Conservation (phyloP, 2,113 vertebrate genomes). For the Oriolus oriolus region DNA sequence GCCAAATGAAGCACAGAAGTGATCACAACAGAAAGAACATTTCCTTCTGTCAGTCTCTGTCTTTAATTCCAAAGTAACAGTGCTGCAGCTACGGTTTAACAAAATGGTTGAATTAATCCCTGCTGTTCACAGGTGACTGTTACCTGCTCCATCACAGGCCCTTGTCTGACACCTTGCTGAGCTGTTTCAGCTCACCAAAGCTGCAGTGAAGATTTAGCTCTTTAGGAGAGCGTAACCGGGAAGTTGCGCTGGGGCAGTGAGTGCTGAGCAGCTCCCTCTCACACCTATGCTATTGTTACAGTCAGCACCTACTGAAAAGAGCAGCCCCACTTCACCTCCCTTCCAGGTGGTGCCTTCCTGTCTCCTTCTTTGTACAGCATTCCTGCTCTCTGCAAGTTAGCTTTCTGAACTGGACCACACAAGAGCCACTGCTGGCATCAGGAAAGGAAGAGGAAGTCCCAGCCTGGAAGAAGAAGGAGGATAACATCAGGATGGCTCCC, state of each 20-base stretch:
- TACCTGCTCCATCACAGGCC: neutral
- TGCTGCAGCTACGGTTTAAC: neutral
- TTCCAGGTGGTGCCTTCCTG: slow-evolving; percentile 46
- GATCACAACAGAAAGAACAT: neutral
- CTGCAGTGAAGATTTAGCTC: neutral
- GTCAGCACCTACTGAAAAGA: neutral
- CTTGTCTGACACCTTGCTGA: neutral
- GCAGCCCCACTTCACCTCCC: slow-evolving; percentile 13
- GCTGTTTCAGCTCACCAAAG: neutral
- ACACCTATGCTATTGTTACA: neutral
- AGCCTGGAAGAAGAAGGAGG: slow-evolving; percentile 64
- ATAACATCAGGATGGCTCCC: slow-evolving; percentile 29
- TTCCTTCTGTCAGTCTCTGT: neutral
- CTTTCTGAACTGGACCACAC: slow-evolving; percentile 42
- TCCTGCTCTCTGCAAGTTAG: slow-evolving; percentile 43
- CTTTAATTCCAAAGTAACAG: neutral
- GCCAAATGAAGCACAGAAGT: neutral
- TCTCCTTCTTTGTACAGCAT: slow-evolving; percentile 29
- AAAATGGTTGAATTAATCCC: neutral
- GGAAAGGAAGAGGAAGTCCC: slow-evolving; percentile 19
- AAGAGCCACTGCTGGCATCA: slow-evolving; percentile 33
- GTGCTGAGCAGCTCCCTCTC: neutral
- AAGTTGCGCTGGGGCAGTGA: neutral
- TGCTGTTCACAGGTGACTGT: neutral
- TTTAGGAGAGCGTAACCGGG: neutral